These are phyloP conservation scores for Pemphigus obesinymphae DNA, from an alignment of 1,140 invertebrate species.

Conservation along the genomic window DNA sequence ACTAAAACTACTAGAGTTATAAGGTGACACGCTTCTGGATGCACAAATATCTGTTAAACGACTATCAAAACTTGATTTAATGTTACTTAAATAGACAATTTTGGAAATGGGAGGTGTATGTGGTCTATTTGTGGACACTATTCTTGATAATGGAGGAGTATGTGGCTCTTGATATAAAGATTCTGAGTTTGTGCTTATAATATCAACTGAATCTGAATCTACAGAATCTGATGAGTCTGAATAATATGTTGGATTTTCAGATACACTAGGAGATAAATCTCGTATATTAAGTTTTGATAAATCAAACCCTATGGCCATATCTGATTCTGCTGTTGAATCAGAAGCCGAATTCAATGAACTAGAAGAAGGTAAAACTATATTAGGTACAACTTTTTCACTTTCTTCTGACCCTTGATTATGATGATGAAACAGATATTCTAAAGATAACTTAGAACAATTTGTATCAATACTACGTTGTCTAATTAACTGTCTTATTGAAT, in stretches of 20 bases:
- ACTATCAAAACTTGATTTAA: conserved; percentile 10
- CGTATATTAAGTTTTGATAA: not conserved
- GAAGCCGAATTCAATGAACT: conserved; percentile 31
- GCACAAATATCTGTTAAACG: conserved; percentile 12
- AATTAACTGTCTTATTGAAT: not conserved
- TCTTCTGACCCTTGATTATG: not conserved
- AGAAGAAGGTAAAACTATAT: conserved; percentile 15
- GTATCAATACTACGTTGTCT: conserved; percentile 26
- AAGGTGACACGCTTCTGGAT: conserved; percentile 33
- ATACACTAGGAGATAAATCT: conserved; percentile 6
- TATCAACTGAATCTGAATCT: conserved; percentile 22
- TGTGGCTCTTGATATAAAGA: not conserved
- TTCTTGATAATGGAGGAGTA: conserved; percentile 24
- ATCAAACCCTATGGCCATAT: conserved; percentile 28
- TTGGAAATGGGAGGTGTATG: conserved; percentile 11
- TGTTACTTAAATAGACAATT: conserved; percentile 26
- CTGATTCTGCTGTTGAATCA: conserved; percentile 31
- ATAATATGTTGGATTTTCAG: conserved; percentile 28
- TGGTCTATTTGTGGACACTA: not conserved
- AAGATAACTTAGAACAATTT: conserved; percentile 11
- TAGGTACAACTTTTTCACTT: not conserved
- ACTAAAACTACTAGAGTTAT: conserved; percentile 38
- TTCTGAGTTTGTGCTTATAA: conserved; percentile 19
- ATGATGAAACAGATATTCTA: conserved; percentile 30
- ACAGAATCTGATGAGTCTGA: conserved; percentile 14